Base-by-base conservation (phyloP, 37 sponge, comb jelly and placozoan species). In the Cliona cf. orientalis region DNA sequence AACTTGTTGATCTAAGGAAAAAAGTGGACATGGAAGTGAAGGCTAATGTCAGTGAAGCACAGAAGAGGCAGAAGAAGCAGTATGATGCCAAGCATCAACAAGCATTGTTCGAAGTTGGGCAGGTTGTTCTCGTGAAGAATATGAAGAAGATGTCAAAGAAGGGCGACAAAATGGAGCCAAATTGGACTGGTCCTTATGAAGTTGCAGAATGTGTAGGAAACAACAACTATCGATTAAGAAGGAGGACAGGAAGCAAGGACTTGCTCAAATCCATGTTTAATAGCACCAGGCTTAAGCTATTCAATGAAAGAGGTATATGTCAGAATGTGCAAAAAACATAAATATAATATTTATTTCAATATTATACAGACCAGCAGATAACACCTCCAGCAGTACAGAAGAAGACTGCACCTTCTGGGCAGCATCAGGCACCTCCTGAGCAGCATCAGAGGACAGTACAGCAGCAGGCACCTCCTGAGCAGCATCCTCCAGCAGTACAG, bases 161-260 rank as follows among this genome's bases (percentile, higher is more conserved):
- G 33, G 69, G 76, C 1, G 58, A 31, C 9, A 81, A 81, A 58
- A 21, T 81, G 31, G 69, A 69, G 6, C 37, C 23, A 9, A 70
- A 57, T 29, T 81, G 81, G 81, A 12, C 2, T 4, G 62, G 81
- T 71, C 81, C 71, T 22, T 81, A 70, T 81, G 53, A 39, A 23
- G 44, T 81, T 58, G 71, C 44, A 14, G 71, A 81, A 32, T 35
- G 66, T 1, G 17, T 66, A 31, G 66, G 66, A 66, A n/a, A 38
- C 37, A 66, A 66, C 28, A 66, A 66, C 36, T 66, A 66, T 38
- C 33, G 66, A 66, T 34, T 66, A 38, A 66, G 2, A 14, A 66
- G 36, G 60, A 59, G 28, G 28, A 66, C 3, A 14, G 36, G 28
- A 29, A 3, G 28, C 19, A 66, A 31, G 36, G 33, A 38, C 37